Evolutionary conservation across 1,140 invertebrate species (phyloP), one percentile per base, ranked within the genome.

Genomic region (Meloidogyne chitwoodi): DNA sequence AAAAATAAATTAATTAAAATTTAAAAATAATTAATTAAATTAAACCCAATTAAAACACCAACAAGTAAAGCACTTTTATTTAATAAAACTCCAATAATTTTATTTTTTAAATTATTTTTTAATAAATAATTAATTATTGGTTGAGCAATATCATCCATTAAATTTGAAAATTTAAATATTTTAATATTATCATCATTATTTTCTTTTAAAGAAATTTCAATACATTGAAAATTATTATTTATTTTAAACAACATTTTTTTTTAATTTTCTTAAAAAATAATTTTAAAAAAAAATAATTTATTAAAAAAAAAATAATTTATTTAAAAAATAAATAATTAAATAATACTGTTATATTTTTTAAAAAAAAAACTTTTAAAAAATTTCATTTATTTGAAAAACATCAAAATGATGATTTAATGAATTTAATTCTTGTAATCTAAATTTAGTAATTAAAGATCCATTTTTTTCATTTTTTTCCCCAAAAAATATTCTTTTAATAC

Each of bases 341-440:
- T n/a, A n/a, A n/a, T n/a, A n/a, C n/a, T n/a, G n/a, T n/a, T n/a
- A n/a, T n/a, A n/a, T n/a, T n/a, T n/a, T n/a, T n/a, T n/a, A n/a
- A n/a, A n/a, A 44, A 66, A 64, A 29, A 16, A 44, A 24, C 5
- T 22, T 5, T n/a, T 22, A 34, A n/a, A 64, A n/a, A 38, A 31
- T 64, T n/a, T 77, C 48, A 77, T 68, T 63, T 44, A 78, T 68
- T 27, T 31, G 48, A 48, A 78, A 78, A 22, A 78, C 75, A 27
- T 78, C 63, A 62, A 67, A 78, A 76, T 78, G 75, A 56, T 78
- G 77, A 31, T 78, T 78, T n/a, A 78, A 80, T n/a, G 16, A 38
- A n/a, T 48, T 48, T 2, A 22, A 77, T 78, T 78, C 75, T 31
- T 78, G 75, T 27, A 78, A 16, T 29, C 75, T 67, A 75, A 75